Conservation (phyloP, 1,140 invertebrate species). For the Heterodera schachtii region DNA sequence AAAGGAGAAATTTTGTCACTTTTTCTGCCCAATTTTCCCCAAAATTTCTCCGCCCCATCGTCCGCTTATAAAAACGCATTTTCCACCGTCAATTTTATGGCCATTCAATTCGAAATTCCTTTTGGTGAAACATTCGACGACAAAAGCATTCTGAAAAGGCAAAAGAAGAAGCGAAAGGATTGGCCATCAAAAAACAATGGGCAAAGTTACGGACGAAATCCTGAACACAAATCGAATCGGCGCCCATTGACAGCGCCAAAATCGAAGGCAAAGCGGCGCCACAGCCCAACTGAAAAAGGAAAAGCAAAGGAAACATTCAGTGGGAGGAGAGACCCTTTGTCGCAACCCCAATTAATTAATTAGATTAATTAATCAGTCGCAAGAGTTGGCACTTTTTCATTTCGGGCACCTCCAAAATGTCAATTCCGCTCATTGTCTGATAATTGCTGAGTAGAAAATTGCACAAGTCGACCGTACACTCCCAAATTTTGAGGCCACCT, state of each 20-base stretch:
- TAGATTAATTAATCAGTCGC: too few species aligned
- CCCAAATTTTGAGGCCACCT: slow-evolving; percentile 49
- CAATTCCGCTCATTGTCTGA: slow-evolving; percentile 18
- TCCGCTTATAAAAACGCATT: slow-evolving; percentile 12
- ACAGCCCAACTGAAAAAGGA: slow-evolving; percentile 38
- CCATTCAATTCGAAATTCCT: slow-evolving; percentile 35
- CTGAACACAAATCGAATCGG: slow-evolving; percentile 30
- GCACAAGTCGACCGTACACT: slow-evolving; percentile 41
- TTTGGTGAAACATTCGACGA: slow-evolving; percentile 35
- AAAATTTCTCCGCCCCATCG: slow-evolving; percentile 30
- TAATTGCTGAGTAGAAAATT: slow-evolving; percentile 27
- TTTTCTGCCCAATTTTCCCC: slow-evolving; percentile 4
- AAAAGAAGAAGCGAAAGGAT: slow-evolving; percentile 7
- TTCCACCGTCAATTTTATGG: neutral
- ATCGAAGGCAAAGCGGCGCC: slow-evolving; percentile 43
- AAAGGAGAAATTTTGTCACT: neutral
- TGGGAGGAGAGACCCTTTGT: too few species aligned
- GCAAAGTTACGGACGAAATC: slow-evolving; percentile 35
- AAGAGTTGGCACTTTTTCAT: neutral
- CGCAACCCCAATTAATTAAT: neutral
- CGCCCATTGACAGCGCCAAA: slow-evolving; percentile 34
- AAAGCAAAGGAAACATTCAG: neutral
- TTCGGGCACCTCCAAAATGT: slow-evolving; percentile 31
- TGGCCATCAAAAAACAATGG: neutral
- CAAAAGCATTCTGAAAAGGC: slow-evolving; percentile 41